Percentiles rank a stretch among this genome's conserved stretches.
These are phyloP conservation scores for Lepus americanus DNA, from an alignment of 2,113 vertebrate species.

Conservation along the genomic window DNA sequence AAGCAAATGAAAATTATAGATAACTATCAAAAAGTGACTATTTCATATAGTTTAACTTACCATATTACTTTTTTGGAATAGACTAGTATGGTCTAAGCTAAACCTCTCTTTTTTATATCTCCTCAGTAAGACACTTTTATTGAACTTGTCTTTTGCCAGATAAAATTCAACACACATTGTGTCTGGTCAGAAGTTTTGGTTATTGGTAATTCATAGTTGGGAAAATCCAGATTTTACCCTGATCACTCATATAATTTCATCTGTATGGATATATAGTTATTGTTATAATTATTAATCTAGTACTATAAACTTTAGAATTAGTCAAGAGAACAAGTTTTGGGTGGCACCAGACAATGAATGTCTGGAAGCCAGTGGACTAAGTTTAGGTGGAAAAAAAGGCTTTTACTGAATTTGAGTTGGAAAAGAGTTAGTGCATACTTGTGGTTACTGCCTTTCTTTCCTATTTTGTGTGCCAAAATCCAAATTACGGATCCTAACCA, in stretches of 20 bases:
- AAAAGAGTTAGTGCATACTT: slow-evolving; percentile 67
- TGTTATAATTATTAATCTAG: neutral
- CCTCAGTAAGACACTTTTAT: slow-evolving; percentile 26
- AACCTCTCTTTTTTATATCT: neutral
- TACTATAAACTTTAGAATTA: neutral
- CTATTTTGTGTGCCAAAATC: slow-evolving; percentile 57
- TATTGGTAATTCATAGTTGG: slow-evolving; percentile 19
- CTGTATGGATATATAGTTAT: neutral
- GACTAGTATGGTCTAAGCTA: neutral
- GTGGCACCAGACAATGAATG: slow-evolving; percentile 56
- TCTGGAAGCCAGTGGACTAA: slow-evolving; percentile 41
- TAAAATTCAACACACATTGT: neutral
- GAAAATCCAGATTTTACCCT: slow-evolving; percentile 23
- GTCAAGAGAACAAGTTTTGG: slow-evolving; percentile 47
- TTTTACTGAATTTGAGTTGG: slow-evolving; percentile 73
- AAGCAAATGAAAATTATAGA: neutral
- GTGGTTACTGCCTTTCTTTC: slow-evolving; percentile 73
- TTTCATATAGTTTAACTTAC: neutral
- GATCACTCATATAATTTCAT: neutral
- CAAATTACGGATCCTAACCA: slow-evolving; percentile 64
- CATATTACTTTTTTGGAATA: neutral
- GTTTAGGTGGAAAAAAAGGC: slow-evolving; percentile 68
- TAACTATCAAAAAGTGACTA: neutral
- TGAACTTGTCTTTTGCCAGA: slow-evolving; percentile 36
- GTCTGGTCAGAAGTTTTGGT: neutral